Percentiles rank a stretch among this genome's conserved stretches.
Evolutionary conservation across 2,113 vertebrate genomes (phyloP).

Genomic region (Chamaea fasciata): DNA sequence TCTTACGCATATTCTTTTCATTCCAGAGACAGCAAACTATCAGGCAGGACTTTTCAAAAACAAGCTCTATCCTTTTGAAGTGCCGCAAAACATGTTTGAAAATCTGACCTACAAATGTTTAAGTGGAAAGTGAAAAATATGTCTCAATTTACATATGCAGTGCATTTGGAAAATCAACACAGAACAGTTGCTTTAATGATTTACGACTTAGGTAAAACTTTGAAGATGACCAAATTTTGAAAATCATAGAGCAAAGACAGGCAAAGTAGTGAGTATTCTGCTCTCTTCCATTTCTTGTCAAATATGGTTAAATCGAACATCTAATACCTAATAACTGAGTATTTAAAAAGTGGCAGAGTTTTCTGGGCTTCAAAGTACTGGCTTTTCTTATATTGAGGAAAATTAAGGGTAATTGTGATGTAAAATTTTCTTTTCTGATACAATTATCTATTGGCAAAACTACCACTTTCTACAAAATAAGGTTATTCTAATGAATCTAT

Average conservation of each 20-base stretch:
- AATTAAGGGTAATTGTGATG: neutral
- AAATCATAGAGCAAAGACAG: neutral
- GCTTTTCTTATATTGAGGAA: neutral
- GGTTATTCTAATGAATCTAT: constrained; percentile 85
- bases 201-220: neutral
- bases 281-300: constrained; percentile 12
- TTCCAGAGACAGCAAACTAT: neutral
- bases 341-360: neutral
- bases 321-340: neutral
- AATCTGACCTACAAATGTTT: neutral
- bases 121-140: constrained; percentile 19
- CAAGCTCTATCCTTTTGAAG: constrained; percentile 12
- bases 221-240: neutral
- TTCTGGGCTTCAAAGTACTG: neutral
- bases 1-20: neutral
- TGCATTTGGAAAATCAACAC: neutral
- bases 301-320: neutral
- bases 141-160: neutral
- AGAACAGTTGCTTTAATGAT: neutral
- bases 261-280: neutral
- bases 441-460: constrained; percentile 50
- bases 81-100: constrained; percentile 3
- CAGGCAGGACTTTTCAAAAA: neutral
- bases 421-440: constrained; percentile 25
- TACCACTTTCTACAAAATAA: constrained; percentile 70